These are phyloP conservation scores for Limnephilus auricula DNA, from an alignment of 2,888 invertebrate genomes.

Conservation along the genomic window DNA sequence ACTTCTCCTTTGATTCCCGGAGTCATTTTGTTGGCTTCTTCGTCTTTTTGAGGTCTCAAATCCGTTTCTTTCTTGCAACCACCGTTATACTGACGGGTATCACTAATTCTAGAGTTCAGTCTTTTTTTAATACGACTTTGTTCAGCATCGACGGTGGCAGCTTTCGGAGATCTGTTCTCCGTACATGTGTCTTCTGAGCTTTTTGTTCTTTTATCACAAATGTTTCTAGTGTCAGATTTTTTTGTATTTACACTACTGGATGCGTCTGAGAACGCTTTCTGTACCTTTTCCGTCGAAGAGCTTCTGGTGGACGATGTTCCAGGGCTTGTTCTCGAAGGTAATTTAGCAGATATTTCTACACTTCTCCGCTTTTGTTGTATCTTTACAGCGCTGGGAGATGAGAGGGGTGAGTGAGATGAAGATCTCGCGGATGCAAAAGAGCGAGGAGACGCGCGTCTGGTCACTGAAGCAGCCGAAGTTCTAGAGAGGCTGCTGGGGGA, in stretches of 20 bases:
- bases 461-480: slow-evolving; percentile 50
- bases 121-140: slow-evolving; percentile 62
- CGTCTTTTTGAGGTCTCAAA: slow-evolving; percentile 6
- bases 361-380: slow-evolving; percentile 56
- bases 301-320: slow-evolving; percentile 42
- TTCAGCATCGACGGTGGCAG: slow-evolving; percentile 55
- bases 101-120: slow-evolving; percentile 59
- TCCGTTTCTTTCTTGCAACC: slow-evolving; percentile 43
- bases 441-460: slow-evolving; percentile 50
- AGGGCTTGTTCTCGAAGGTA: slow-evolving; percentile 31
- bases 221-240: slow-evolving; percentile 20
- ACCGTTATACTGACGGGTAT: slow-evolving; percentile 51
- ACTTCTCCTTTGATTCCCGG: slow-evolving; percentile 56
- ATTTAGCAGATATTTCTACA: slow-evolving; percentile 54
- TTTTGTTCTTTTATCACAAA: slow-evolving; percentile 41
- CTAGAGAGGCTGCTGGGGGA: slow-evolving; percentile 36
- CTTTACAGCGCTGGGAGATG: slow-evolving; percentile 55
- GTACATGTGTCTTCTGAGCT: slow-evolving; percentile 41
- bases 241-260: slow-evolving; percentile 43
- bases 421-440: slow-evolving; percentile 56
- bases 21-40: slow-evolving; percentile 49
- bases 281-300: slow-evolving; percentile 40
- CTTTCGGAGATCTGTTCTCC: slow-evolving; percentile 44
- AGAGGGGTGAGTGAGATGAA: slow-evolving; percentile 63
- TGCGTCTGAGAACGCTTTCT: slow-evolving; percentile 1